Conservation (phyloP, 2,797 vertebrate species). For the Danio kyathit region DNA sequence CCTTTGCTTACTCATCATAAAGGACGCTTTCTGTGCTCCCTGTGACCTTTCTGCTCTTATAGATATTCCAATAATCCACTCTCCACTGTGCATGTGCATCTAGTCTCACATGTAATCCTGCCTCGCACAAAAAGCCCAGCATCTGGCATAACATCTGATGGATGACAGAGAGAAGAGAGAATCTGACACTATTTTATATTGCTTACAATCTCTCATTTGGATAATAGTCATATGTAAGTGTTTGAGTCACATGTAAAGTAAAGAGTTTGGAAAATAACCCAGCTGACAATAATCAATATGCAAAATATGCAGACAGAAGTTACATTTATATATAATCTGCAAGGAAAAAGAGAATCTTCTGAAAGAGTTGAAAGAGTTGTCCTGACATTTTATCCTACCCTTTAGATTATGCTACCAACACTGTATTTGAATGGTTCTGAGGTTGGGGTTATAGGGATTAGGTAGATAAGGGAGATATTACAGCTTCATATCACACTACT, state of each 20-base stretch:
- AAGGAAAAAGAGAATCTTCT: not conserved
- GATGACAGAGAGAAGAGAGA: not conserved
- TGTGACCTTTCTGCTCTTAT: not conserved
- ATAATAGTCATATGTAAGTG: not conserved
- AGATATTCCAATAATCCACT: slow-evolving; percentile 41
- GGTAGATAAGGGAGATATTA: too few relatives aligned
- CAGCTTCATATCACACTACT: too few relatives aligned
- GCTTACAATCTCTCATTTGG: not conserved
- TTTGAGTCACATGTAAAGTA: not conserved
- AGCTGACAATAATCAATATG: not conserved
- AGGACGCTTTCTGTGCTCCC: not conserved
- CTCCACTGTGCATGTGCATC: not conserved
- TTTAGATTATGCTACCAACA: too few relatives aligned
- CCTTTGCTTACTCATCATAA: slow-evolving; percentile 6
- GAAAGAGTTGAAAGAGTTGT: too few relatives aligned
- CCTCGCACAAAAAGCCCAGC: slow-evolving; percentile 20
- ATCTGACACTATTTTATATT: not conserved
- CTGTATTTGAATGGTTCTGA: too few relatives aligned
- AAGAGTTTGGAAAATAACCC: not conserved
- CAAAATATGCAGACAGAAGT: not conserved
- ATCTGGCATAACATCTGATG: not conserved
- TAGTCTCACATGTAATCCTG: slow-evolving; percentile 44
- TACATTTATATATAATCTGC: not conserved
- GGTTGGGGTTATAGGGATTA: too few relatives aligned
- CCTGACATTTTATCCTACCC: too few relatives aligned